Percentiles rank a stretch among this genome's conserved stretches.
Conservation (phyloP, 2,888 invertebrate species). For the Diarsia mendica region DNA sequence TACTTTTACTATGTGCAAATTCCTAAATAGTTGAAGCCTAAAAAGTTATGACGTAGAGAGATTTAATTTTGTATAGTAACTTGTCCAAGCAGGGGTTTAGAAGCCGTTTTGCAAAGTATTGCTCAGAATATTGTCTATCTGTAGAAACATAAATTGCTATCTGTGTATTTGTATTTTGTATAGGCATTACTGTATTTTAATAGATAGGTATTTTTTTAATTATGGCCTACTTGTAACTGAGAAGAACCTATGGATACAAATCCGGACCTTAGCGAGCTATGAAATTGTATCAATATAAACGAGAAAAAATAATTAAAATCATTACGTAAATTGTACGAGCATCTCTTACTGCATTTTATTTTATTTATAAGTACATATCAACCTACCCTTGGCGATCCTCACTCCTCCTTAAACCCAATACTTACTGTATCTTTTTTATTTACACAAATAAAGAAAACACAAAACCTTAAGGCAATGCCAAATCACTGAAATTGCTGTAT, state of each 20-base stretch:
- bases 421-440: background rate
- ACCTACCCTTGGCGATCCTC: background rate
- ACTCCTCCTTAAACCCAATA: background rate
- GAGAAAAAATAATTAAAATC: conserved; percentile 72
- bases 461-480: background rate
- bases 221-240: conserved; percentile 72
- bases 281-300: conserved; percentile 77
- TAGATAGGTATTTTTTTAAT: conserved; percentile 78
- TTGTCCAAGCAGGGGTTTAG: conserved; percentile 52
- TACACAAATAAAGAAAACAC: background rate
- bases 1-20: conserved; percentile 30
- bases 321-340: conserved; percentile 72
- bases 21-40: conserved; percentile 44
- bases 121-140: conserved; percentile 70
- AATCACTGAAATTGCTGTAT: background rate
- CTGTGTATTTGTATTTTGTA: conserved; percentile 77
- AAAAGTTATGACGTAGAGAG: conserved; percentile 20
- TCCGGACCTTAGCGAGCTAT: conserved; percentile 76
- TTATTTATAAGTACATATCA: conserved; percentile 19
- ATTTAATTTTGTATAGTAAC: conserved; percentile 42
- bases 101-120: conserved; percentile 62
- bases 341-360: conserved; percentile 61
- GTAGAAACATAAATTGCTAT: conserved; percentile 65
- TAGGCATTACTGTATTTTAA: conserved; percentile 78
- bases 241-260: conserved; percentile 70